A percentile compares a stretch with the other conserved stretches of the same genome.
Evolutionary conservation across 2,797 vertebrate species (phyloP).

Genomic region (Thalassophryne amazonica): DNA sequence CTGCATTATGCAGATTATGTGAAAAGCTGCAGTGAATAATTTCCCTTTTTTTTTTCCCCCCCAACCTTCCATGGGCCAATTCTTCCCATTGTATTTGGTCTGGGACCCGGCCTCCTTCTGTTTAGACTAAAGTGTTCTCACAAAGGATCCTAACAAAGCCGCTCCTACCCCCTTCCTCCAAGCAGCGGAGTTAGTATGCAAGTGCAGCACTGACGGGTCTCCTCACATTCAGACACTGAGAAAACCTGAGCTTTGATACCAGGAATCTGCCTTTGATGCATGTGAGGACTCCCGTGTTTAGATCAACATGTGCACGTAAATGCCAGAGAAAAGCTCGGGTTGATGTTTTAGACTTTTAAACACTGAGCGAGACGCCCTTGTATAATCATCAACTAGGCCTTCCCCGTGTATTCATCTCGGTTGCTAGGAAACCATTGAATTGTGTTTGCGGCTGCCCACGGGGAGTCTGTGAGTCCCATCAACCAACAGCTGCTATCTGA

Average conservation of each 20-base stretch:
- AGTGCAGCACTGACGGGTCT: constrained; percentile 12
- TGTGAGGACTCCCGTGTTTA: neutral
- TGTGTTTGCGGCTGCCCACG: constrained; percentile 47
- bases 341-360: neutral
- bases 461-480: constrained; percentile 50
- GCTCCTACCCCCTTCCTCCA: neutral
- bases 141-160: constrained; percentile 12
- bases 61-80: constrained; percentile 24
- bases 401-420: constrained; percentile 15
- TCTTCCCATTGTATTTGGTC: constrained; percentile 45
- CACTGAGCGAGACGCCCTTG: constrained; percentile 2
- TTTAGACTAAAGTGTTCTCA: constrained; percentile 17
- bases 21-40: neutral
- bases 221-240: neutral
- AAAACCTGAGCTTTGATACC: neutral
- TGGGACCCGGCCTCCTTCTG: constrained; percentile 11
- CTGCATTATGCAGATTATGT: neutral
- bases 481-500: constrained; percentile 33
- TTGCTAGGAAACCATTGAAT: constrained; percentile 49
- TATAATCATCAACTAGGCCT: constrained; percentile 36
- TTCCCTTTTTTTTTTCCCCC: constrained; percentile 6
- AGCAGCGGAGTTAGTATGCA: constrained; percentile 11
- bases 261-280: neutral
- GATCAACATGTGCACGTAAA: neutral
- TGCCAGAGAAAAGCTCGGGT: no score